These are phyloP conservation scores for Lota lota DNA, from an alignment of 2,113 vertebrate genomes.

Conservation along the genomic window DNA sequence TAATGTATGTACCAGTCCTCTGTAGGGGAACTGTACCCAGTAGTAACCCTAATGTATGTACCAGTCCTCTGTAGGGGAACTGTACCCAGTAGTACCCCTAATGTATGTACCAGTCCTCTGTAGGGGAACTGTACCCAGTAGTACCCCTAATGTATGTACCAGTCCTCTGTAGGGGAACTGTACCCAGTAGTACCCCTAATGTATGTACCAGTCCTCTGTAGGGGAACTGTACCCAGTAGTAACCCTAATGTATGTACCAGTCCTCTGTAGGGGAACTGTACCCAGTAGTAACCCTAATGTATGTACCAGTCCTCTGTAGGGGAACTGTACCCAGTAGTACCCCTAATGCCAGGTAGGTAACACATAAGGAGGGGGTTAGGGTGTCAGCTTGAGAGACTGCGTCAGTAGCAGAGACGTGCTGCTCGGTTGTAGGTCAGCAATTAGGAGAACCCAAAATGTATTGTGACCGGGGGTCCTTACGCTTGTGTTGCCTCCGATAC, in stretches of 20 bases:
- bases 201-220: no score
- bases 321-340: conserved; percentile 66
- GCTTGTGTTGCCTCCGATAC: no score
- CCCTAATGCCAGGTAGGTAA: conserved; percentile 68
- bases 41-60: conserved; percentile 68
- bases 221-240: conserved; percentile 68
- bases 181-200: conserved; percentile 68
- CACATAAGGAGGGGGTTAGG: no score
- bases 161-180: conserved; percentile 59
- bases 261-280: conserved; percentile 62
- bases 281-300: conserved; percentile 69
- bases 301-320: conserved; percentile 57
- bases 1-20: no score
- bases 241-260: conserved; percentile 61
- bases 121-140: conserved; percentile 70
- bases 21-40: conserved; percentile 69
- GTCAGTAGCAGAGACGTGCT: no score
- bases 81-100: conserved; percentile 66
- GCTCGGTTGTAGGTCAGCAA: no score
- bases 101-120: no score
- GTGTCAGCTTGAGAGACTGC: no score
- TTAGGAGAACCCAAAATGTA: no score
- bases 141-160: conserved; percentile 65
- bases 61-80: conserved; percentile 57
- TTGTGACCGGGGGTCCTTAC: no score